phyloP scores from a whole-genome alignment of 1,140 invertebrate genomes.

The Battus philenor region DNA sequence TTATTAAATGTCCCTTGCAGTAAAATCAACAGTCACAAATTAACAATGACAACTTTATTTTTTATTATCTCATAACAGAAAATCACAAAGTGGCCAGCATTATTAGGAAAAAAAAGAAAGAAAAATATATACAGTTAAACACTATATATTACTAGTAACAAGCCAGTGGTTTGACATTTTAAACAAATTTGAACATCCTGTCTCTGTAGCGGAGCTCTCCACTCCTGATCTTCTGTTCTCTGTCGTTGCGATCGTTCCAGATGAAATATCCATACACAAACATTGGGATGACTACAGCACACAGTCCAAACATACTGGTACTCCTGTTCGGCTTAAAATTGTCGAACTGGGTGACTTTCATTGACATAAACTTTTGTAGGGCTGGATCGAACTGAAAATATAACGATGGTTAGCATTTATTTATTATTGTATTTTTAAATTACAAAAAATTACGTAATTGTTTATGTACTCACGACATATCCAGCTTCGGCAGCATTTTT shows the following conservation, averaged over 20 bases:
- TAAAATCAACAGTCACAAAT: constrained; percentile 9
- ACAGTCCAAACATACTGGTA: constrained; percentile 74
- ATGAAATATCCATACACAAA: constrained; percentile 72
- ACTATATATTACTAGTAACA: constrained; percentile 5
- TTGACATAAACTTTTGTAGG: constrained; percentile 82
- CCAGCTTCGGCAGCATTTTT: constrained; percentile 66
- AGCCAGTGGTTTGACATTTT: constrained; percentile 5
- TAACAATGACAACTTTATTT: constrained; percentile 16
- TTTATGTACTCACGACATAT: constrained; percentile 61
- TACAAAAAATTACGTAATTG: constrained; percentile 59
- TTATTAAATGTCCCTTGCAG: constrained; percentile 13
- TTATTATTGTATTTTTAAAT: constrained; percentile 3
- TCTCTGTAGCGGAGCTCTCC: constrained; percentile 85
- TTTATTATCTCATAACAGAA: constrained; percentile 8
- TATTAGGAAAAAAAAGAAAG: constrained; percentile 6
- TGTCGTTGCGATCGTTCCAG: constrained; percentile 70
- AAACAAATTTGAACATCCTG: constrained; percentile 66
- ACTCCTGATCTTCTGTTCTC: constrained; percentile 78
- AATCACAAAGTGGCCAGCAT: not conserved
- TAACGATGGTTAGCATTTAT: not conserved
- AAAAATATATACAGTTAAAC: constrained; percentile 10
- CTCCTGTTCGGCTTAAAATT: constrained; percentile 81
- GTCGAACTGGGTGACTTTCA: constrained; percentile 80
- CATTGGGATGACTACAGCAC: constrained; percentile 78
- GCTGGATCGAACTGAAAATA: constrained; percentile 86